Evolutionary conservation across 2,113 vertebrate genomes (phyloP).

Genomic region (Perca flavescens): DNA sequence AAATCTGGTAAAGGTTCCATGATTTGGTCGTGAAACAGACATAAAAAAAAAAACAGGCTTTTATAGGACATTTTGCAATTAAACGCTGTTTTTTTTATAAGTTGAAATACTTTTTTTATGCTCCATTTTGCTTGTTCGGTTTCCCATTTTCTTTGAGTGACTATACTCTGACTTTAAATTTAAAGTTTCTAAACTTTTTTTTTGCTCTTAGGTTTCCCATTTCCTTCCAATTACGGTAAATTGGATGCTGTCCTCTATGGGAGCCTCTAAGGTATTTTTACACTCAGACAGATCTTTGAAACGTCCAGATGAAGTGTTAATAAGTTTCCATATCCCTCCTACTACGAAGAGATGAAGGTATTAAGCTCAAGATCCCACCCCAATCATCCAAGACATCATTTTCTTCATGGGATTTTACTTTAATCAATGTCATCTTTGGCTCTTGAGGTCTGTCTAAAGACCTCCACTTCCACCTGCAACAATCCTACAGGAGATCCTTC

Average conservation of each 20-base stretch:
- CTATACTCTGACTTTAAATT: no score
- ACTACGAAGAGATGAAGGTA: not conserved
- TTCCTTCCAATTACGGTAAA: slow-evolving; percentile 3
- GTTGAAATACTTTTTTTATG: no score
- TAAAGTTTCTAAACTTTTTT: no score
- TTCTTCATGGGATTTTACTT: no score
- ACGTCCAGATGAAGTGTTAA: not conserved
- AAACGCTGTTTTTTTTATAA: no score
- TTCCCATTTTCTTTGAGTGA: no score
- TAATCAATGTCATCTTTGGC: no score
- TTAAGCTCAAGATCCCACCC: not conserved
- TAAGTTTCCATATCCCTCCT: not conserved
- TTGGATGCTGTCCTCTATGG: not conserved
- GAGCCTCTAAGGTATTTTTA: not conserved
- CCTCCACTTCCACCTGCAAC: no score
- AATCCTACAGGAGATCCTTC: no score
- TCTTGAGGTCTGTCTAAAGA: no score
- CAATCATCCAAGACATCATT: not conserved
- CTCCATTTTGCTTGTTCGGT: no score
- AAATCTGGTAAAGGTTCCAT: not conserved
- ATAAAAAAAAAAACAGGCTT: not conserved
- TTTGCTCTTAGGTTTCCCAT: not conserved
- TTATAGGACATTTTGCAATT: not conserved
- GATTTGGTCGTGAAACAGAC: not conserved
- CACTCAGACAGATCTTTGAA: not conserved